Evolutionary conservation across 2,797 vertebrate species (phyloP).

Genomic region (Moxostoma hubbsi): DNA sequence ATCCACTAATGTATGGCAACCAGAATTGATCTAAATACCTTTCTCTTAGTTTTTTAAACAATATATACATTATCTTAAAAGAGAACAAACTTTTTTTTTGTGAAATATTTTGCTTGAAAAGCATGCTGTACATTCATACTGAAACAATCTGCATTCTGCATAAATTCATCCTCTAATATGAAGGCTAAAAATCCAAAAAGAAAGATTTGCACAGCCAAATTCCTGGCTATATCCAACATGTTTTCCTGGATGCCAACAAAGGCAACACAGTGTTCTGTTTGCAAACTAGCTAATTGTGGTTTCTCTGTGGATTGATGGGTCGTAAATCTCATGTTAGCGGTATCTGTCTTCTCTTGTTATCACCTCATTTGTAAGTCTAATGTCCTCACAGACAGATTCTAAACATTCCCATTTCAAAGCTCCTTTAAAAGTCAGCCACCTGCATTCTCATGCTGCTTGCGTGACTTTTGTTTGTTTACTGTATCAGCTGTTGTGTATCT

Average conservation of each 20-base stretch:
- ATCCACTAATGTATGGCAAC: too few relatives aligned
- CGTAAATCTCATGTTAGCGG: background rate
- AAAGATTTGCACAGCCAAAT: background rate
- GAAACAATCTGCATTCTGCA: too few relatives aligned
- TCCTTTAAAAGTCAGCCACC: background rate
- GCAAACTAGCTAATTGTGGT: background rate
- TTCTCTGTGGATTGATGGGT: background rate
- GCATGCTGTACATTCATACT: too few relatives aligned
- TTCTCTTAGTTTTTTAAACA: too few relatives aligned
- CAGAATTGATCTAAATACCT: too few relatives aligned
- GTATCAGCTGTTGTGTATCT: background rate
- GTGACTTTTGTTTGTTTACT: background rate
- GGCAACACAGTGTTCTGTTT: background rate
- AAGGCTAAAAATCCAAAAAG: too few relatives aligned
- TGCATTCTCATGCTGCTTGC: background rate
- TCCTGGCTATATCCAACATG: background rate
- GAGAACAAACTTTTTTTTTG: too few relatives aligned
- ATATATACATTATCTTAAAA: too few relatives aligned
- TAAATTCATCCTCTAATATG: too few relatives aligned
- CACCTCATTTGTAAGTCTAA: constrained; percentile 12
- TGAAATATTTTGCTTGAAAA: too few relatives aligned
- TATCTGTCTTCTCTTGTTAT: background rate
- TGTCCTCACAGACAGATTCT: background rate
- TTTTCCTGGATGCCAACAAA: too few relatives aligned
- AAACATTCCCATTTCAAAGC: too few relatives aligned